phyloP scores from a whole-genome alignment of 2,113 vertebrate genomes.

The Anarrhichthys ocellatus region DNA sequence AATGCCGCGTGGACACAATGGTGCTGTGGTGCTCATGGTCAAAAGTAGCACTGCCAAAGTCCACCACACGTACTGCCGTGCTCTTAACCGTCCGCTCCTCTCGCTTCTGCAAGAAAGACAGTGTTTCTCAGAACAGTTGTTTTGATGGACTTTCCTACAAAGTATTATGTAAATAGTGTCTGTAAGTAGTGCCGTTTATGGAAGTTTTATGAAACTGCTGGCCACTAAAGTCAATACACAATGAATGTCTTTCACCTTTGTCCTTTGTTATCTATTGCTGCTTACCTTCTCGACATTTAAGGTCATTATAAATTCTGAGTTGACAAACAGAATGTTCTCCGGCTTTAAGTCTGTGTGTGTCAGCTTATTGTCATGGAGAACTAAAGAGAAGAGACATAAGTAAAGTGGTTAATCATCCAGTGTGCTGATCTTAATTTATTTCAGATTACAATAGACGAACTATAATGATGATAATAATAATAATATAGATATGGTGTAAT shows the following conservation, averaged over 20 bases:
- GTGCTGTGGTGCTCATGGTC: conserved; percentile 98
- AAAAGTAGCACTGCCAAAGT: conserved; percentile 97
- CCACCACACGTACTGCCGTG: conserved; percentile 91
- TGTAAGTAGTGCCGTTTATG: not conserved
- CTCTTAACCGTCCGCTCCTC: conserved; percentile 93
- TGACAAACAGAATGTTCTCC: conserved; percentile 97
- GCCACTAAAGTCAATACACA: not conserved
- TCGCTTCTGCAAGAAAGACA: conserved; percentile 85
- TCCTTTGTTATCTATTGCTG: not conserved
- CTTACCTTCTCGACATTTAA: conserved; percentile 95
- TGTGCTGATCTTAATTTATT: not conserved
- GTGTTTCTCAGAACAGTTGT: not conserved
- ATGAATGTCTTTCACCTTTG: not conserved
- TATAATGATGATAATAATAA: not conserved
- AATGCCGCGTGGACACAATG: conserved; percentile 95
- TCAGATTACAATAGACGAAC: not conserved
- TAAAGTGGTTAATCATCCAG: not conserved
- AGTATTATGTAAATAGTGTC: not conserved
- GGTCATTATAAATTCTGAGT: conserved; percentile 92
- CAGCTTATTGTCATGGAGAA: conserved; percentile 96
- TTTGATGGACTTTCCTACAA: not conserved
- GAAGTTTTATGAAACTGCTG: too few species aligned
- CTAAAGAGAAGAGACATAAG: conserved; percentile 71
- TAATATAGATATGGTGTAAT: not conserved
- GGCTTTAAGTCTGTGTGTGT: conserved; percentile 99